phyloP scores from a whole-genome alignment of 2,113 vertebrate species.

The Leucoraja erinaceus region DNA sequence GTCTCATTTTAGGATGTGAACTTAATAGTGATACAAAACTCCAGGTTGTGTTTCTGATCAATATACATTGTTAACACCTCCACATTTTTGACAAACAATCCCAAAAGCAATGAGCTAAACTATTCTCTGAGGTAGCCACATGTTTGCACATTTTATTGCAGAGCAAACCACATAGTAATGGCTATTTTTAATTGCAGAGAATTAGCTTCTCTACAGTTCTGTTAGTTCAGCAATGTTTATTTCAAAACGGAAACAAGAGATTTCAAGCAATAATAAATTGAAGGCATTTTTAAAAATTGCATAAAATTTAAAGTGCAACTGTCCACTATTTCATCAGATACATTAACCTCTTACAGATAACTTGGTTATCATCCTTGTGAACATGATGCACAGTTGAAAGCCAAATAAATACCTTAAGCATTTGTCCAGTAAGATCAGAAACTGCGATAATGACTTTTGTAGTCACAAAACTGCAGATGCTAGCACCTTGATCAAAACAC shows the following conservation, averaged over 20 bases:
- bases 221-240: neutral
- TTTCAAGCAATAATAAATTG: neutral
- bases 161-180: neutral
- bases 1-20: neutral
- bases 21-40: neutral
- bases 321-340: neutral
- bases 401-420: neutral
- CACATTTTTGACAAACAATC: neutral
- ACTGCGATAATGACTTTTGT: neutral
- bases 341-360: neutral
- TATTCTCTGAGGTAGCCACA: neutral
- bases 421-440: neutral
- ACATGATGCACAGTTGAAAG: no score
- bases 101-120: neutral
- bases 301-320: neutral
- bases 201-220: neutral
- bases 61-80: neutral
- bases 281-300: neutral
- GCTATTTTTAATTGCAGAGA: neutral
- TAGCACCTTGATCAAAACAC: no score
- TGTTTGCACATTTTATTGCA: constrained; percentile 1
- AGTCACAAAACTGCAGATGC: no score
- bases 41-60: neutral
- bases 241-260: neutral
- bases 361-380: neutral